Base-by-base conservation (phyloP, 2,888 invertebrate species). In the Ectropis crepuscularia region DNA sequence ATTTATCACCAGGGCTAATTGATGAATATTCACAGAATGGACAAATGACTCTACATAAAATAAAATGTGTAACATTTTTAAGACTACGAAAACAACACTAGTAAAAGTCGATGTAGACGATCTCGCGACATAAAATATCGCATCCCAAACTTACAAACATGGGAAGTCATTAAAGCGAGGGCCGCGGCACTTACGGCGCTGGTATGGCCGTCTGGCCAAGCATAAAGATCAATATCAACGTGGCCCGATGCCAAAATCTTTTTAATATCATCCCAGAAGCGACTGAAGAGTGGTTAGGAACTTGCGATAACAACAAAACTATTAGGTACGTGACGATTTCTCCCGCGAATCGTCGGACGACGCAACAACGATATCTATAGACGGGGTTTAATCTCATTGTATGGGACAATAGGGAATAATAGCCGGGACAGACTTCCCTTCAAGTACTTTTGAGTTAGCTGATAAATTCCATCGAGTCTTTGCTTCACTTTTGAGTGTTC, bases 191-290 rank as follows among this genome's bases (percentile, higher is more conserved):
- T 90, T 89, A 86, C 81, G 83, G 80, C 84, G 85, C 83, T 89
- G 81, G 85, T 86, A 89, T 86, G 85, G 86, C 87, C 84, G 89
- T 89, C 90, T 89, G 89, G 89, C 86, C 86, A 83, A 87, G 88
- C 90, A 89, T 90, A 87, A 90, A 91, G 92, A 92, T 92, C 91
- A 88, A 91, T 92, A 92, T 91, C 92, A 84, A 71, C 78, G 83
- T 92, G 92, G 92, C 91, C 77, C 82, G 79, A 77, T 89, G 92
- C 92, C 92, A 92, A 90, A 88, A 91, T 90, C 90, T 92, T 91
- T 92, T 92, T 92, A 92, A 92, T 92, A 92, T 90, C 89, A 82
- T 86, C 87, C 82, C 84, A 85, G 84, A 88, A 85, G 85, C 82
- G 84, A 85, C 84, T 86, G 86, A 87, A 85, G 87, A 90, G 88